These are phyloP conservation scores for Acrobasis consociella DNA, from an alignment of 2,888 invertebrate species.

Conservation along the genomic window DNA sequence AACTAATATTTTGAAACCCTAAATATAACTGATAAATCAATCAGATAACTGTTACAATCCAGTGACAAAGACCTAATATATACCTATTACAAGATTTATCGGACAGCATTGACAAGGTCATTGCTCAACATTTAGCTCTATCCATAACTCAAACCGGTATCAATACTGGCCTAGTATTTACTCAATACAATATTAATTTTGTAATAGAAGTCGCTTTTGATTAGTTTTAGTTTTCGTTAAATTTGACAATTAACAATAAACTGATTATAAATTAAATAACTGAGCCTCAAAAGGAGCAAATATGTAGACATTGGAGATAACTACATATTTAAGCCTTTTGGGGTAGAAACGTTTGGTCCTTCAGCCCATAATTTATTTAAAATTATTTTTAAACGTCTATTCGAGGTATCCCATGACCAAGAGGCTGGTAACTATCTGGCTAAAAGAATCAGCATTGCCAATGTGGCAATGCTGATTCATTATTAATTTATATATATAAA, in stretches of 20 bases:
- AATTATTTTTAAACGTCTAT: too few species aligned
- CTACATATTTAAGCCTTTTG: too few species aligned
- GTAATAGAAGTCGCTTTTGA: constrained; percentile 30
- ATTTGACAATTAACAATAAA: not conserved
- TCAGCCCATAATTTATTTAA: too few species aligned
- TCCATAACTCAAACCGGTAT: constrained; percentile 35
- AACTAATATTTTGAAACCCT: not conserved
- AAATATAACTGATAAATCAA: not conserved
- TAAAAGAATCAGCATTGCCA: too few species aligned
- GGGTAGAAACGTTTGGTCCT: too few species aligned
- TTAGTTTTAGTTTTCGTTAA: not conserved
- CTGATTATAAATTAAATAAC: too few species aligned
- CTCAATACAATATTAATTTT: constrained; percentile 37
- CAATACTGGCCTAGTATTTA: constrained; percentile 27
- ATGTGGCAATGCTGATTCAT: too few species aligned
- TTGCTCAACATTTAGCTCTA: constrained; percentile 21
- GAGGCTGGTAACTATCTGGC: too few species aligned
- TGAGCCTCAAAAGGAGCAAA: too few species aligned
- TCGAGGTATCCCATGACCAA: too few species aligned
- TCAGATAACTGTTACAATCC: not conserved
- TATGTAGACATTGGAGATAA: too few species aligned
- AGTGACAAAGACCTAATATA: constrained; percentile 10
- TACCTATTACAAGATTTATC: constrained; percentile 10
- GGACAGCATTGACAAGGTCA: constrained; percentile 20
- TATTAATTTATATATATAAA: too few species aligned